Base-by-base conservation (phyloP, 2,888 invertebrate genomes). In the Synergus itoensis region DNA sequence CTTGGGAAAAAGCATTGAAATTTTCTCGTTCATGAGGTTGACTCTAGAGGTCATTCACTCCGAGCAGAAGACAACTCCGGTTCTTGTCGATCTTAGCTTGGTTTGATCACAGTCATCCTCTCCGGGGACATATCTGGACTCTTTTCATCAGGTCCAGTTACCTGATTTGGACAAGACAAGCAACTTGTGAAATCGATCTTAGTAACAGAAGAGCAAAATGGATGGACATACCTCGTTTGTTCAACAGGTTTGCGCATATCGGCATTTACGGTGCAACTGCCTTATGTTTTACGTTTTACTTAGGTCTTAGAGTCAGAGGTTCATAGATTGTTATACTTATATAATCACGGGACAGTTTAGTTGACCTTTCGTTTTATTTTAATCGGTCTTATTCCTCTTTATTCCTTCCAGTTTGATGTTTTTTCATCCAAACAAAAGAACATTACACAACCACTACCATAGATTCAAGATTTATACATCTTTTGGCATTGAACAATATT, bases 61-160 rank as follows among this genome's bases (percentile, higher is more conserved):
- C 89, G 85, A 77, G 77, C 81, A 63, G 78, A 45, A 65, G 83
- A 82, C 81, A 83, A 82, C 65, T 65, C 65, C 43, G 18, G 43
- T 43, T 65, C 60, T 60, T 4, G n/a, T 88, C 83, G 87, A 84
- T 88, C 89, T 87, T 84, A 86, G 86, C 90, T 90, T 89, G 87
- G 88, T 28, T 28, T 28, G 28, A 28, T 84, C 62, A 84, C 84
- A 83, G 84, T 83, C 84, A 78, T 82, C 84, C 82, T 90, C 90
- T 86, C 87, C 77, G 86, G 89, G 86, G 90, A 90, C 90, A 87
- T 90, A 91, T 91, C 90, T 89, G 89, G 90, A 82, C 88, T 88
- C 88, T 91, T 90, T 91, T 88, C 90, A 89, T 85, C 80, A 82
- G 79, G 87, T 88, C 89, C 83, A 85, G 88, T 89, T 88, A 85